Evolutionary conservation across 2,888 invertebrate genomes (phyloP).

Genomic region (Leptopilina myrica): DNA sequence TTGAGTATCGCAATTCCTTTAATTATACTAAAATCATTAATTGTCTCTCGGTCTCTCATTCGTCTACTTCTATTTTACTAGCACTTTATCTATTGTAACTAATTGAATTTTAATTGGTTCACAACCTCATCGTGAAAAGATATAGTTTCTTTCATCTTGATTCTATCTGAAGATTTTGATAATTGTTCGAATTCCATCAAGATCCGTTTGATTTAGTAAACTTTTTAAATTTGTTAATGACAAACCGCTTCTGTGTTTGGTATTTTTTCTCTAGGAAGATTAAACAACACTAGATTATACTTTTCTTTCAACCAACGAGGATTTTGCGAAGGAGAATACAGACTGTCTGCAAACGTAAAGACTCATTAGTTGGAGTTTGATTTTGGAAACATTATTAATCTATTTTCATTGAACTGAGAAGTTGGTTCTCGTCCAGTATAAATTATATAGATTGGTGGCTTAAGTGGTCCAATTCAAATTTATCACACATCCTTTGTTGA

Average conservation of each 20-base stretch:
- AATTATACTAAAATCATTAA: constrained; percentile 30
- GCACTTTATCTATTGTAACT: not conserved
- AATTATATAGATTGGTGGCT: constrained; percentile 15
- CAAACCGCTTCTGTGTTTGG: too few species aligned
- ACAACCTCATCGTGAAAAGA: too few species aligned
- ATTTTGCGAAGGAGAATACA: too few species aligned
- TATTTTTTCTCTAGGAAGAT: too few species aligned
- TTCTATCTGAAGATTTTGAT: too few species aligned
- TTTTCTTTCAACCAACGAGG: too few species aligned
- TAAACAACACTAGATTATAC: too few species aligned
- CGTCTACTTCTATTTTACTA: not conserved
- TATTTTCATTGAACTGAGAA: not conserved
- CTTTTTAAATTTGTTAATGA: too few species aligned
- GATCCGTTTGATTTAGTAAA: too few species aligned
- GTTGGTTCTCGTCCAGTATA: not conserved
- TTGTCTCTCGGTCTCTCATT: not conserved
- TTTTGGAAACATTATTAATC: constrained; percentile 5
- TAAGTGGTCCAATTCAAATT: constrained; percentile 12
- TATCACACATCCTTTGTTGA: constrained; percentile 4
- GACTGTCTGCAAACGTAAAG: too few species aligned
- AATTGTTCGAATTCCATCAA: too few species aligned
- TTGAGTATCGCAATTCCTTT: constrained; percentile 26
- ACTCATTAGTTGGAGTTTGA: not conserved
- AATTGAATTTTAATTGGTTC: not conserved
- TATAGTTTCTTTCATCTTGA: too few species aligned